Evolutionary conservation across 2,113 vertebrate species (phyloP).

Genomic region (Aegotheles bennettii): DNA sequence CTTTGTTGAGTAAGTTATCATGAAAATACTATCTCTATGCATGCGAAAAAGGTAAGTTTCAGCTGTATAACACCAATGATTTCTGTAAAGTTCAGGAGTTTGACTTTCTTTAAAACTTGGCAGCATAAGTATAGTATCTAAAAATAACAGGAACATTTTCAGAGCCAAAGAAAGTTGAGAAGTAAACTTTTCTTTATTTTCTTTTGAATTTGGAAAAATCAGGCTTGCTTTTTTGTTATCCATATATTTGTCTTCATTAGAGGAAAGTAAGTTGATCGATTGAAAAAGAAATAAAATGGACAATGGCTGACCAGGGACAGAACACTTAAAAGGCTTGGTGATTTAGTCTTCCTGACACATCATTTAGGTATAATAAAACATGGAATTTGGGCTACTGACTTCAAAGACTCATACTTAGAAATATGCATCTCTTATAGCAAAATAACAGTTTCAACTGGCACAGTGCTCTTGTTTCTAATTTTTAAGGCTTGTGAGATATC

Average conservation of each 20-base stretch:
- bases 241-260: not conserved
- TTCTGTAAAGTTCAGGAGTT: not conserved
- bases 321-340: not conserved
- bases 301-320: rapidly evolving
- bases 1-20: not conserved
- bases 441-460: not conserved
- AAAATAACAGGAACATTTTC: constrained; percentile 7
- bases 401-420: not conserved
- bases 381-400: not conserved
- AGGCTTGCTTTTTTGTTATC: not conserved
- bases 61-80: not conserved
- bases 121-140: not conserved
- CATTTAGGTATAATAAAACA: not conserved
- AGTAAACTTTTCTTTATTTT: not conserved
- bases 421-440: not conserved
- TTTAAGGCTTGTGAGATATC: not conserved
- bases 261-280: not conserved
- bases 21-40: not conserved
- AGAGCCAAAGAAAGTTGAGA: not conserved
- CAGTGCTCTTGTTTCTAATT: not conserved
- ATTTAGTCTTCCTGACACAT: not conserved
- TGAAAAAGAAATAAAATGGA: not conserved
- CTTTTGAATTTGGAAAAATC: not conserved
- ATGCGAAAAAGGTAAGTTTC: not conserved
- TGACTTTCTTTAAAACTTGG: constrained; percentile 16